Conservation (phyloP, 2,888 invertebrate genomes). For the Lamellibrachia columna region DNA sequence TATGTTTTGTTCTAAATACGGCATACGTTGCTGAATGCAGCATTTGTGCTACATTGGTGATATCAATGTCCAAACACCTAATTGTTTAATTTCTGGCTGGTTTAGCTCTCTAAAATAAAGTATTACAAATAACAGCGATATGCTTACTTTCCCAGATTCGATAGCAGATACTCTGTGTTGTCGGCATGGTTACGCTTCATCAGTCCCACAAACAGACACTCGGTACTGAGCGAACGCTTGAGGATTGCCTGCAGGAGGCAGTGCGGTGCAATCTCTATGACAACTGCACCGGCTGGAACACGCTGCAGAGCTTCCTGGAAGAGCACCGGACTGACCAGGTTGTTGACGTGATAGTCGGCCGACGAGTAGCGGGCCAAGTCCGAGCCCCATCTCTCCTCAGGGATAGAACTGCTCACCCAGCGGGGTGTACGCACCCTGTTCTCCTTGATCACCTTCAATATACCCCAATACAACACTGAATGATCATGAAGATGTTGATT, state of each 20-base stretch:
- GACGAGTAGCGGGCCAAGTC: slow-evolving; percentile 84
- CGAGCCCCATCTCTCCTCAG: slow-evolving; percentile 82
- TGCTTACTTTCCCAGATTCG: slow-evolving; percentile 81
- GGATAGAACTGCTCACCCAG: slow-evolving; percentile 95
- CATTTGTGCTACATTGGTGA: too few species aligned
- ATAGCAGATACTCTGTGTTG: slow-evolving; percentile 79
- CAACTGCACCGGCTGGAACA: slow-evolving; percentile 87
- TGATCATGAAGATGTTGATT: too few species aligned
- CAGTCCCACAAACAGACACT: slow-evolving; percentile 82
- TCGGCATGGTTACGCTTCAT: slow-evolving; percentile 84
- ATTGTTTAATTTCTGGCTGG: slow-evolving; percentile 67
- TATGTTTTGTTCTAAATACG: too few species aligned
- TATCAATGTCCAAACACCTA: too few species aligned
- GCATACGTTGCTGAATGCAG: too few species aligned
- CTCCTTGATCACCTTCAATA: slow-evolving; percentile 75
- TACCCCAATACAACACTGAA: too few species aligned
- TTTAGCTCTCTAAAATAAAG: too few species aligned
- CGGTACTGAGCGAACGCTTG: slow-evolving; percentile 80
- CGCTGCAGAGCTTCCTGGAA: slow-evolving; percentile 88
- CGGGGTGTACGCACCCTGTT: slow-evolving; percentile 81
- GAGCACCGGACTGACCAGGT: slow-evolving; percentile 89
- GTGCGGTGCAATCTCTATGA: slow-evolving; percentile 93
- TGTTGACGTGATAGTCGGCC: slow-evolving; percentile 95
- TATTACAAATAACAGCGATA: too few species aligned
- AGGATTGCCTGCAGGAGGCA: slow-evolving; percentile 93